Percentiles rank a stretch among this genome's conserved stretches.
These are phyloP conservation scores for Acanthiza pusilla DNA, from an alignment of 2,797 vertebrate genomes.

Conservation along the genomic window DNA sequence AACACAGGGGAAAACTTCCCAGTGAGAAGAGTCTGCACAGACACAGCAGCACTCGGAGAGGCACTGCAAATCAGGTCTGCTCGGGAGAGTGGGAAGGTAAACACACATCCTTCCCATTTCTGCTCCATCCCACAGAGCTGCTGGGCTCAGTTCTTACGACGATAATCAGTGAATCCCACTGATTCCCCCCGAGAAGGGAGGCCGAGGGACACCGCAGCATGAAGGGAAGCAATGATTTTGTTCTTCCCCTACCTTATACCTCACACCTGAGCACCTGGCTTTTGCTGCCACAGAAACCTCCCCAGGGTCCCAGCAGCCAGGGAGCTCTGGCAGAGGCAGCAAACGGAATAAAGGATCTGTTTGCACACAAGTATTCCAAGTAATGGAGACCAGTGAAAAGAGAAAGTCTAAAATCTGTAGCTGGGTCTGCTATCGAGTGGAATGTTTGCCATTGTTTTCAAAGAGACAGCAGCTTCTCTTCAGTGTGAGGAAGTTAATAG, in stretches of 20 bases:
- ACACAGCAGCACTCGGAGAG: not conserved
- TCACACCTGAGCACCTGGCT: not conserved
- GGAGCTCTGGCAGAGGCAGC: not conserved
- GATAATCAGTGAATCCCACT: not conserved
- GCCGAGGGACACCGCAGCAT: not conserved
- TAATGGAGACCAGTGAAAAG: not conserved
- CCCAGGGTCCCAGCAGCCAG: not conserved
- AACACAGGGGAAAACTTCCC: not conserved
- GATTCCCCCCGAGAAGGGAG: not conserved
- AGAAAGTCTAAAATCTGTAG: not conserved
- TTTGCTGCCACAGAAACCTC: not conserved
- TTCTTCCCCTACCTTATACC: not conserved
- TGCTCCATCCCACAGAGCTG: not conserved
- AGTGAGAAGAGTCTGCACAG: not conserved
- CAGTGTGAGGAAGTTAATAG: slow-evolving; percentile 23
- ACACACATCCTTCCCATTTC: not conserved
- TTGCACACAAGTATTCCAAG: not conserved
- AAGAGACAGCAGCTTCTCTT: not conserved
- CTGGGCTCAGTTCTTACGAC: not conserved
- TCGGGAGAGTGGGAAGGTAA: not conserved
- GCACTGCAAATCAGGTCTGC: not conserved
- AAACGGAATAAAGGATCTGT: not conserved
- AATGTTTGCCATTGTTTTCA: slow-evolving; percentile 5
- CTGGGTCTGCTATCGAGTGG: not conserved
- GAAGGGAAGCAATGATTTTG: not conserved